Evolutionary conservation across 2,888 invertebrate genomes (phyloP).

Genomic region (Hypselothyrea guttata): DNA sequence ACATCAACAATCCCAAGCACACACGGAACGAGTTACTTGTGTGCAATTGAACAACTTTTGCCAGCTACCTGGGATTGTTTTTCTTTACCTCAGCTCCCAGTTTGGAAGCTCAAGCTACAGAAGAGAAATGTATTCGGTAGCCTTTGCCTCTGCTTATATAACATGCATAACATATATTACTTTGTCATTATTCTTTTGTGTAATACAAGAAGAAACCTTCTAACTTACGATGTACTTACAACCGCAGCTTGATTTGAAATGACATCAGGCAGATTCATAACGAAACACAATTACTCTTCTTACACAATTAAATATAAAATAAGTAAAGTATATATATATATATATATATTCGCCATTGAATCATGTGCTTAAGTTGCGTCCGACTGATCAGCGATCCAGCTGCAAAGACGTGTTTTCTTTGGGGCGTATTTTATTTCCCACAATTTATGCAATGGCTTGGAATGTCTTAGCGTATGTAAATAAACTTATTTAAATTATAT

Average conservation of each 20-base stretch:
- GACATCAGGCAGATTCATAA: slow-evolving; percentile 1
- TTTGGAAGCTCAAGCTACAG: not conserved
- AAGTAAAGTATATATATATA: no score
- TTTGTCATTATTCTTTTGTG: slow-evolving; percentile 34
- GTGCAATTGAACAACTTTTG: slow-evolving; percentile 36
- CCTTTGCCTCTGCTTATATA: slow-evolving; percentile 18
- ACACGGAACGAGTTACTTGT: slow-evolving; percentile 6
- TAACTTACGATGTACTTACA: slow-evolving; percentile 20
- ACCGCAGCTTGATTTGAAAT: slow-evolving; percentile 25
- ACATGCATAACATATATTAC: slow-evolving; percentile 21
- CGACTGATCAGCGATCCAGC: no score
- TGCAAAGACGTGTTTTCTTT: no score
- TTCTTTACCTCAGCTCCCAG: slow-evolving; percentile 21
- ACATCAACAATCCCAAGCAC: not conserved
- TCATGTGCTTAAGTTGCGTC: no score
- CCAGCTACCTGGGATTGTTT: slow-evolving; percentile 34
- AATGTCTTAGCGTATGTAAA: no score
- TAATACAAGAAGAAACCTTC: slow-evolving; percentile 25
- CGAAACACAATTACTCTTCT: not conserved
- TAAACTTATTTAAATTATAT: no score
- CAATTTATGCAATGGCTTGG: no score
- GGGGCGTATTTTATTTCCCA: no score
- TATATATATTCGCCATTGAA: no score
- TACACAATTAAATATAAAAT: no score
- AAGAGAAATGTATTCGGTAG: not conserved